Evolutionary conservation across 2,888 invertebrate genomes (phyloP), one percentile per base, ranked within the genome.

Genomic region (Zonitis immaculata): DNA sequence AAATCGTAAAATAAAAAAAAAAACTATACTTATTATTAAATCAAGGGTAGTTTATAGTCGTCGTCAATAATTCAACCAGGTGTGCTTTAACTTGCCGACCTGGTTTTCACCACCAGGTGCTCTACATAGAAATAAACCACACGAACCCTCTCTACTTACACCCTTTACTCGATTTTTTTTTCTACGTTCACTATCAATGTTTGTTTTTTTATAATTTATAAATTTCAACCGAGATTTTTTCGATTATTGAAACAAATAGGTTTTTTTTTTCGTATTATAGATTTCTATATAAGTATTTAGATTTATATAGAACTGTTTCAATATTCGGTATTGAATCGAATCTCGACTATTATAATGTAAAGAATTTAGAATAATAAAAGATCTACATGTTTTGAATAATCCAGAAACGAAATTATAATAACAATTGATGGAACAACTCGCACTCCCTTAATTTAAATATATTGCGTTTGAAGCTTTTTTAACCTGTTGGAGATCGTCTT

Each of bases 101-200:
- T 72, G 72, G 71, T 72, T 72, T 69, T 66, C 59, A 64, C 59
- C 55, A 66, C 73, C 73, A 73, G 73, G 73, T 73, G 73, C 73
- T 72, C 72, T 64, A 72, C 63, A 71, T 72, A 69, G 60, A 69
- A 71, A 68, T 70, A 69, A 66, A 70, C 69, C 70, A 69, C 69
- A 66, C 61, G 59, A 61, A 59, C 59, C 63, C 63, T n/a, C n/a
- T n/a, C n/a, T n/a, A n/a, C n/a, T 62, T 58, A 54, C 60, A 63
- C 66, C 63, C 65, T 65, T 65, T 63, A 63, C 59, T 28, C 6
- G 28, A 16, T 27, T 14, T 51, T 56, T 62, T 60, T 57, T 60
- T 59, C 54, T 54, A 27, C 16, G 5, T 44, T 44, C 8, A 5
- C 7, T 20, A 6, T 44, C 25, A 1, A 22, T 18, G 8, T 39